These are phyloP conservation scores for Dendroctonus ponderosae DNA, from an alignment of 1,140 invertebrate genomes.

Conservation along the genomic window DNA sequence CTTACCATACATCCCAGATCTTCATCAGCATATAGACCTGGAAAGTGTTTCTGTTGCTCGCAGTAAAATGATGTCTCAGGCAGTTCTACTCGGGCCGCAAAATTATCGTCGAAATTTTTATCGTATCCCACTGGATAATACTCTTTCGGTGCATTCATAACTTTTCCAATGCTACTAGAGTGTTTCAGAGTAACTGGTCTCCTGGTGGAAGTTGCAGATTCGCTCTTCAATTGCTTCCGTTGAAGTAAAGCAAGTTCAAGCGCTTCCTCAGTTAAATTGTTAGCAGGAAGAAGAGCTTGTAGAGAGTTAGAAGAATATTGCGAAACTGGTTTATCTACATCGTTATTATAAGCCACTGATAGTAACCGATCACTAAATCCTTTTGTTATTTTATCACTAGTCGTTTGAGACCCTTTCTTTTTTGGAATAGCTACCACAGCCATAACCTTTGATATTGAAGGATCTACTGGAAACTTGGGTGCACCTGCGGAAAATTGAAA, in stretches of 20 bases:
- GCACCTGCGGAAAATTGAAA: conserved; percentile 48
- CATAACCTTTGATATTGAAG: conserved; percentile 34
- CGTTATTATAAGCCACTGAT: conserved; percentile 26
- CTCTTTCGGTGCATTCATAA: conserved; percentile 85
- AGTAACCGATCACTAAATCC: conserved; percentile 43
- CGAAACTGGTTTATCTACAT: conserved; percentile 30
- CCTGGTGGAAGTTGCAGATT: conserved; percentile 40
- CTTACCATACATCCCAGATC: conserved; percentile 89
- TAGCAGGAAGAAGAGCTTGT: conserved; percentile 38
- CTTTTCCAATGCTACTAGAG: conserved; percentile 60
- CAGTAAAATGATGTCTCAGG: conserved; percentile 86
- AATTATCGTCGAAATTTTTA: conserved; percentile 85
- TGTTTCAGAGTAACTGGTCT: conserved; percentile 40
- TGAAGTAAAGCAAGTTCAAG: conserved; percentile 52
- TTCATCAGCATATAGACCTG: conserved; percentile 84
- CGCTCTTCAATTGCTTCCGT: conserved; percentile 38
- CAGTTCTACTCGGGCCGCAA: conserved; percentile 77
- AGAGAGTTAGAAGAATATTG: conserved; percentile 39
- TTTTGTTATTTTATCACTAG: conserved; percentile 45
- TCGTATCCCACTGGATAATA: conserved; percentile 85
- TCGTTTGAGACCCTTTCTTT: conserved; percentile 29
- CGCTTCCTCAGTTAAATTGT: conserved; percentile 48
- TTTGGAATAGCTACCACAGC: conserved; percentile 40
- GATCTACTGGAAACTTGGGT: conserved; percentile 14
- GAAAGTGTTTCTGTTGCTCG: conserved; percentile 85